These are phyloP conservation scores for Chiridota heheva DNA, from an alignment of 35 echinoderm and acorn worm genomes.

Conservation along the genomic window DNA sequence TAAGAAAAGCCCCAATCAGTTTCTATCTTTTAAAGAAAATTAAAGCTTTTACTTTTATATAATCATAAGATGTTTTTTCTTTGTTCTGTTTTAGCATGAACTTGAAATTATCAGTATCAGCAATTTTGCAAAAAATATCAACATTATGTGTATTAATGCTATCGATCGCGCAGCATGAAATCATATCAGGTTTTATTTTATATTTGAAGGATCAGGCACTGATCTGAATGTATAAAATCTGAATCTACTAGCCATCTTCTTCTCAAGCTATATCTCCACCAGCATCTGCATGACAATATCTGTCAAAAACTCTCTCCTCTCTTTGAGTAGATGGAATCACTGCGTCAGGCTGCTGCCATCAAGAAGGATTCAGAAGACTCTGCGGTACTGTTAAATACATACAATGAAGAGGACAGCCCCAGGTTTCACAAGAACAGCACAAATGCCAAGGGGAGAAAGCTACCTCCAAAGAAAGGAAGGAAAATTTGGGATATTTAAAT, in stretches of 20 bases:
- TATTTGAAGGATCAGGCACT: not conserved
- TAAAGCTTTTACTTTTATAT: no score
- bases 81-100: no score
- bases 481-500: constrained; percentile 61
- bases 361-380: constrained; percentile 62
- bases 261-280: not conserved
- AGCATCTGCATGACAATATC: no score
- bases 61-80: no score
- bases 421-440: constrained; percentile 81
- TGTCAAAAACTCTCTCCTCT: not conserved
- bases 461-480: constrained; percentile 77
- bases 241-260: not conserved
- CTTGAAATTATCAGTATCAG: no score
- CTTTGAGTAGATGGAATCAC: constrained; percentile 56
- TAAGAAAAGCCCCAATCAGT: no score
- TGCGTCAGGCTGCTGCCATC: constrained; percentile 70
- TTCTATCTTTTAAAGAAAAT: no score
- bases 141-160: not conserved
- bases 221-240: no score
- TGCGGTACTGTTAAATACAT: constrained; percentile 66
- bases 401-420: constrained; percentile 72
- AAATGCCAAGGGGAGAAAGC: constrained; percentile 67
- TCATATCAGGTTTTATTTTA: not conserved
- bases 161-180: not conserved
- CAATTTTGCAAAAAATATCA: no score